phyloP scores from a whole-genome alignment of 2,113 vertebrate genomes.

The Puffinus mauretanicus region DNA sequence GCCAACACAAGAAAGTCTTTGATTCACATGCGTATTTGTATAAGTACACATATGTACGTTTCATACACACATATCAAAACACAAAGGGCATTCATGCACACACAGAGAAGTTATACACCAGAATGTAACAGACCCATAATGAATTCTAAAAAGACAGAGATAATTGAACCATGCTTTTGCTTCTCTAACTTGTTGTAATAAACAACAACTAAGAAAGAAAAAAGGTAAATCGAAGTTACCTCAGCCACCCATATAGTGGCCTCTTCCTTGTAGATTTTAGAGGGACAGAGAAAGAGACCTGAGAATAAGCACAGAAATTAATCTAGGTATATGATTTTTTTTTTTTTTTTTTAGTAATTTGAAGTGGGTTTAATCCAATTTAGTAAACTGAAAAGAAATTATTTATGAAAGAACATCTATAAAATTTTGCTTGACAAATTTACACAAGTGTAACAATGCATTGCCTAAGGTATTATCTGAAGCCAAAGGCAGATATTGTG shows the following conservation, averaged over 20 bases:
- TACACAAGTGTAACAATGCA: fast-evolving
- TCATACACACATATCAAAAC: not conserved
- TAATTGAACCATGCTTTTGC: not conserved
- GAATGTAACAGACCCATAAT: not conserved
- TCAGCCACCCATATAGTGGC: not conserved
- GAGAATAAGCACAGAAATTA: not conserved
- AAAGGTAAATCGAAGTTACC: not conserved
- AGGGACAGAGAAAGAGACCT: not conserved
- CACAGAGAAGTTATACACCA: not conserved
- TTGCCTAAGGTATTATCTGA: not conserved
- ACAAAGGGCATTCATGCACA: not conserved
- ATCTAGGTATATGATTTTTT: not conserved
- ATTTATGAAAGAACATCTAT: not conserved
- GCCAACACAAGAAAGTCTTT: not conserved
- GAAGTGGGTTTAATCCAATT: not conserved
- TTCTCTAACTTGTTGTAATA: not conserved
- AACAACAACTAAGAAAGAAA: not conserved
- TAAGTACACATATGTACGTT: not conserved
- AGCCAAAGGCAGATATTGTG: not conserved
- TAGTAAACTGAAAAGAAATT: not conserved
- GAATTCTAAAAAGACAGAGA: not conserved
- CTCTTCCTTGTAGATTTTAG: not conserved
- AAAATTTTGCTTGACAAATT: not conserved
- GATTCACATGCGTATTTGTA: too few relatives aligned
- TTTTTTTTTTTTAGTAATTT: not conserved